phyloP scores from a whole-genome alignment of 2,113 vertebrate genomes.

The Anguilla japonica region DNA sequence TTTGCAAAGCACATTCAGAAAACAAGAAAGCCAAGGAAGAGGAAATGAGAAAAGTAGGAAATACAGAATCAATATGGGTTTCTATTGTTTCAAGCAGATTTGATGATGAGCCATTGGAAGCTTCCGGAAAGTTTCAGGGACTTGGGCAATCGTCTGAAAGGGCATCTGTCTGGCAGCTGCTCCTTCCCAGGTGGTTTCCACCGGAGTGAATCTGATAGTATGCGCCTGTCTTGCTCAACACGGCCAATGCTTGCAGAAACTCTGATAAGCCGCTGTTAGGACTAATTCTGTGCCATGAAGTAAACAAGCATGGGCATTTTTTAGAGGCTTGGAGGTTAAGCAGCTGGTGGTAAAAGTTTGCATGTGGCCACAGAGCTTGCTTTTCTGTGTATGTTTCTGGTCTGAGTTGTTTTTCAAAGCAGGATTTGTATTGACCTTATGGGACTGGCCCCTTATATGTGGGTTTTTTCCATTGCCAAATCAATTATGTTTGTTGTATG shows the following conservation, averaged over 20 bases:
- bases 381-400: background rate
- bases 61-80: constrained; percentile 16
- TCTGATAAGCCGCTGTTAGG: constrained; percentile 17
- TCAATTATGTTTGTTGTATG: background rate
- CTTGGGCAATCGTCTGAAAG: constrained; percentile 74
- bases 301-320: constrained; percentile 4
- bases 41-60: background rate
- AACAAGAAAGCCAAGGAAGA: background rate
- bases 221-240: constrained; percentile 32
- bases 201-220: constrained; percentile 53
- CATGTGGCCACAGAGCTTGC: background rate
- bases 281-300: background rate
- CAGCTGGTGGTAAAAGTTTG: background rate
- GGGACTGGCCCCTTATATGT: background rate
- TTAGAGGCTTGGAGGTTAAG: constrained; percentile 16
- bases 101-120: constrained; percentile 81
- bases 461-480: background rate
- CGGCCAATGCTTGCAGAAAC: constrained; percentile 24
- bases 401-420: background rate
- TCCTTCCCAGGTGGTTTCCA: constrained; percentile 75
- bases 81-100: constrained; percentile 58
- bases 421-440: background rate
- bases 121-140: constrained; percentile 75
- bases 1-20: background rate
- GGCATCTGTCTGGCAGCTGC: constrained; percentile 66